Evolutionary conservation across 2,888 invertebrate species (phyloP), one percentile per base, ranked within the genome.

Genomic region (Dastarcus helophoroides): DNA sequence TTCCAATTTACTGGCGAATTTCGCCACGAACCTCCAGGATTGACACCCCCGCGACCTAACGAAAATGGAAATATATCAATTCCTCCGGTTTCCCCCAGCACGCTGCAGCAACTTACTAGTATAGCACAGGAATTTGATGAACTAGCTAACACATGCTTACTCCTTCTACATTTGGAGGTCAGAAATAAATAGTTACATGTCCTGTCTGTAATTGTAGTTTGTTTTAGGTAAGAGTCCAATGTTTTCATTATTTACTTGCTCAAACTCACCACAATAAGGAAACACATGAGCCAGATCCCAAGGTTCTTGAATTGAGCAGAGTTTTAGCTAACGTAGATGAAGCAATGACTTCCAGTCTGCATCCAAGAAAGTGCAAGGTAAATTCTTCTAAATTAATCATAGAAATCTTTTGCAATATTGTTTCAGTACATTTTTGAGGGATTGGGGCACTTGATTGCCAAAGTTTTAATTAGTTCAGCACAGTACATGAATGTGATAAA

Each of bases 101-200:
- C 71, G 2, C 62, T 76, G 8, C 73, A 74, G 41, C 79, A 79
- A 26, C 60, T 83, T 27, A 68, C 72, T 5, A 71, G 76, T 38
- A 70, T 85, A 29, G 81, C 84, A 0, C 65, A 75, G 42, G 83
- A 84, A 40, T 90, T 89, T 55, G 82, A 89, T 53, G 88, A 90
- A 48, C 69, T 93, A 32, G 80, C 90, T 1, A 85, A 91, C 53
- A 90, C 85, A 31, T 93, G 93, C 51, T 69, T 95, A 36, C 65
- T 97, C 22, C 78, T 95, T 36, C 65, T 95, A 31, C 94, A 95
- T 67, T 68, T 95, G 44, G 95, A 97, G 71, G 85, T 88, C 46
- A 48, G n/a, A 13, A 13, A 28, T 17, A 7, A 17, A 17, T 7
- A 17, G 19, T 17, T n/a, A 17, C n/a, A 17, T 7, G 19, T 17